Evolutionary conservation across 2,888 invertebrate species (phyloP).

Genomic region (Lithophane leautieri): DNA sequence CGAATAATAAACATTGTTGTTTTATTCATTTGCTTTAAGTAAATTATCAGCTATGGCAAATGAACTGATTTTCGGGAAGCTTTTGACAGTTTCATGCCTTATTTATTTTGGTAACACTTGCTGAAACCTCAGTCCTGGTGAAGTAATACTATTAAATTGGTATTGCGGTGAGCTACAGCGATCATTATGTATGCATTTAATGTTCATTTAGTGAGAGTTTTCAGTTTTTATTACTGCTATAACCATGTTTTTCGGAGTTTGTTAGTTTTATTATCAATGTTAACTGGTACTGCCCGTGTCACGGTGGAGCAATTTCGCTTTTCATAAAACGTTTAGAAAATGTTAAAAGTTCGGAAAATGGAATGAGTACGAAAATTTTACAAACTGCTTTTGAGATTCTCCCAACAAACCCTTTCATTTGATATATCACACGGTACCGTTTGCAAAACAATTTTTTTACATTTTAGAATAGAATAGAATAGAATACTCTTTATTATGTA

Average conservation of each 20-base stretch:
- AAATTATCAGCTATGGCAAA: constrained; percentile 59
- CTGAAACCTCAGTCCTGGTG: constrained; percentile 43
- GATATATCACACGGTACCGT: too few species aligned
- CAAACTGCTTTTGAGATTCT: neutral
- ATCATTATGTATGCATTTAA: constrained; percentile 52
- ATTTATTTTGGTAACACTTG: constrained; percentile 52
- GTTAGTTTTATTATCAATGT: constrained; percentile 40
- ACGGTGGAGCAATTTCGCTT: constrained; percentile 17
- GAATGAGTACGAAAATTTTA: neutral
- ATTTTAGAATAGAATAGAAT: too few species aligned
- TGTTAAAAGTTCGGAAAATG: constrained; percentile 26
- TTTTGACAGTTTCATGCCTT: constrained; percentile 35
- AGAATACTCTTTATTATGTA: too few species aligned
- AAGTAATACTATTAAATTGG: constrained; percentile 39
- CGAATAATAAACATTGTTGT: constrained; percentile 58
- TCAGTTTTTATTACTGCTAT: constrained; percentile 42
- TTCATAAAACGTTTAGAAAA: constrained; percentile 46
- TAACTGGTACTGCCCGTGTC: neutral
- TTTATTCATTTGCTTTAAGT: constrained; percentile 60
- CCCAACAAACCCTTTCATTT: too few species aligned
- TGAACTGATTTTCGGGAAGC: constrained; percentile 38
- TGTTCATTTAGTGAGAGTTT: constrained; percentile 35
- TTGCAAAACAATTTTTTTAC: too few species aligned
- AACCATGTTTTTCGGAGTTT: constrained; percentile 41
- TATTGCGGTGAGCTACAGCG: constrained; percentile 35